Percentiles rank a stretch among this genome's conserved stretches.
Evolutionary conservation across 1,140 invertebrate species (phyloP).

Genomic region (Tetramorium parvispinum): DNA sequence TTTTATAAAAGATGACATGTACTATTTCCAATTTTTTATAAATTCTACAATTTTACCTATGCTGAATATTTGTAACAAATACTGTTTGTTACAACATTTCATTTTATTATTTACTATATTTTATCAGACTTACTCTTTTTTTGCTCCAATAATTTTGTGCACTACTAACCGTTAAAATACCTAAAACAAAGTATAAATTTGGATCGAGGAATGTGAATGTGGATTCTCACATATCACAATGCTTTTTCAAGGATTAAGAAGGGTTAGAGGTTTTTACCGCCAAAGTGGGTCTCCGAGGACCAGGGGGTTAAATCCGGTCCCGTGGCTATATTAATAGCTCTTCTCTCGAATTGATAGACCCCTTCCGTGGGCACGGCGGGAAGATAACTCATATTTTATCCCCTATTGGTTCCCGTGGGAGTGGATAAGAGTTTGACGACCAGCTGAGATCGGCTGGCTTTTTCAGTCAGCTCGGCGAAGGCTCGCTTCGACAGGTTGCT

Average conservation of each 20-base stretch:
- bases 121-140: not conserved
- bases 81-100: not conserved
- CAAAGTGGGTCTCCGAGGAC: conserved; percentile 69
- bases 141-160: not conserved
- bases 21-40: not conserved
- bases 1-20: not conserved
- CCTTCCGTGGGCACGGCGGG: conserved; percentile 46
- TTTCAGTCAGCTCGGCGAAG: conserved; percentile 61
- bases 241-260: conserved; percentile 72
- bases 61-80: not conserved
- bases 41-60: not conserved
- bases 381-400: conserved; percentile 80
- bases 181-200: conserved; percentile 64
- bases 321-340: conserved; percentile 81
- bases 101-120: not conserved
- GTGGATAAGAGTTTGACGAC: conserved; percentile 77
- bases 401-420: conserved; percentile 79
- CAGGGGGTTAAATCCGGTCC: conserved; percentile 77
- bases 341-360: conserved; percentile 81
- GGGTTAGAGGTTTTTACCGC: conserved; percentile 77
- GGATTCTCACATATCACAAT: conserved; percentile 30
- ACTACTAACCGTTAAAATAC: not conserved
- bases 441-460: conserved; percentile 75
- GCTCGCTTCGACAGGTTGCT: conserved; percentile 56
- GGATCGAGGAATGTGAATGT: conserved; percentile 60